These are phyloP conservation scores for Oryzias sinensis DNA, from an alignment of 2,797 vertebrate genomes.

Conservation along the genomic window DNA sequence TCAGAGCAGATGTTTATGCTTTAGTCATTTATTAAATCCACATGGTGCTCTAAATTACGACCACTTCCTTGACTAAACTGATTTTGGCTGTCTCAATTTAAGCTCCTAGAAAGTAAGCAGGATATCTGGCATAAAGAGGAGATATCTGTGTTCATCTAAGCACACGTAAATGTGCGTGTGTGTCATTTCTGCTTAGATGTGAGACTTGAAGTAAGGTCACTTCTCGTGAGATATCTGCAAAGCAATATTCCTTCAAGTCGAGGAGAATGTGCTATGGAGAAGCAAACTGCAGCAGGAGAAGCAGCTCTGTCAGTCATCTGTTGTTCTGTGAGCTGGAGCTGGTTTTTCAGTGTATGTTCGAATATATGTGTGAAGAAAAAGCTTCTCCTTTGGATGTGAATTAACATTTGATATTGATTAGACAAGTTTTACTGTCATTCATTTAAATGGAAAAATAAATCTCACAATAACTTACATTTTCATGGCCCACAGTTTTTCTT, in stretches of 20 bases:
- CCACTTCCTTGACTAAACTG: constrained; percentile 52
- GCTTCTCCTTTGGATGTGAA: constrained; percentile 2
- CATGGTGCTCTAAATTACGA: constrained; percentile 55
- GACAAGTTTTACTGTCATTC: not conserved
- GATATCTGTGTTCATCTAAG: constrained; percentile 58
- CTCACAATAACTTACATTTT: too few relatives aligned
- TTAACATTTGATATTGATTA: constrained; percentile 3
- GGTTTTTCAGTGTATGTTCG: not conserved
- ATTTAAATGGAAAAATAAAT: too few relatives aligned
- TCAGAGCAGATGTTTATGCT: constrained; percentile 53
- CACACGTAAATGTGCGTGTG: constrained; percentile 5
- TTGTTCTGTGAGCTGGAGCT: constrained; percentile 33
- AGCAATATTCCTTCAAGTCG: constrained; percentile 63
- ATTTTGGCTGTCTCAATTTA: constrained; percentile 54
- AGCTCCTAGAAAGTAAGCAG: constrained; percentile 37
- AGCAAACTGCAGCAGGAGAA: constrained; percentile 40
- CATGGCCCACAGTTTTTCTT: too few relatives aligned
- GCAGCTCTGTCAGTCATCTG: constrained; percentile 45
- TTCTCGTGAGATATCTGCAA: constrained; percentile 60
- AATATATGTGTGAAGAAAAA: not conserved
- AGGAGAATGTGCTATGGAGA: constrained; percentile 28
- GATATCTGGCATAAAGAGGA: constrained; percentile 49
- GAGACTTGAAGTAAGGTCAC: constrained; percentile 53
- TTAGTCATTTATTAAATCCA: constrained; percentile 50
- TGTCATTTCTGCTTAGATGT: constrained; percentile 32